phyloP scores from a whole-genome alignment of 2,113 vertebrate species.

The Falco punctatus region DNA sequence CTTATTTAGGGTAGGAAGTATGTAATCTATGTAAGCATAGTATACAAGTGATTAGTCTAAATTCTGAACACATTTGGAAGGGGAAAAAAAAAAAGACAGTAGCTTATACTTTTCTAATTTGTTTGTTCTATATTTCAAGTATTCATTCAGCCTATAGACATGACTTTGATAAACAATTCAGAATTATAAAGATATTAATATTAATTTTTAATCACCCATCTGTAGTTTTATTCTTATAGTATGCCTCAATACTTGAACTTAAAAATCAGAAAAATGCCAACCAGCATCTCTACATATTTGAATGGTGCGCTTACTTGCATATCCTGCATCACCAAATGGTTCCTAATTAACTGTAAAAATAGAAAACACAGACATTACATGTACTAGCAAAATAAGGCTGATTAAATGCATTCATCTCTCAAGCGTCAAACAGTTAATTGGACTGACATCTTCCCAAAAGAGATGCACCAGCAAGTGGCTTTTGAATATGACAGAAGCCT shows the following conservation, averaged over 20 bases:
- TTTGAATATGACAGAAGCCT: background rate
- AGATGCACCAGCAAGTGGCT: background rate
- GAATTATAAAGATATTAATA: background rate
- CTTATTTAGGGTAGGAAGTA: background rate
- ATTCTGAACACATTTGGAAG: background rate
- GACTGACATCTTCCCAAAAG: constrained; percentile 21
- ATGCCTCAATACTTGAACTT: background rate
- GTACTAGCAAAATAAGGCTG: background rate
- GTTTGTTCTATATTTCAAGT: background rate
- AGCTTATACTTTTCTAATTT: background rate
- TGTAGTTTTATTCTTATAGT: background rate
- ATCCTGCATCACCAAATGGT: background rate
- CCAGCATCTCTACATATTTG: background rate
- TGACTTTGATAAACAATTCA: background rate
- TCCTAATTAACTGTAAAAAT: constrained; percentile 38
- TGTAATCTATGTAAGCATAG: background rate
- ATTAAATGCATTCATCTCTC: background rate
- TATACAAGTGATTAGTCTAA: background rate
- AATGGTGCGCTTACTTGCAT: background rate
- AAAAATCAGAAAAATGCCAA: background rate
- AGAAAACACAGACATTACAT: background rate
- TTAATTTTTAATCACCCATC: background rate
- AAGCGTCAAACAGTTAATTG: background rate
- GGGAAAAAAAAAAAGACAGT: background rate
- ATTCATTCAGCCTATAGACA: background rate